Conservation (phyloP, 2,113 vertebrate species). For the Oenanthe oenanthe region DNA sequence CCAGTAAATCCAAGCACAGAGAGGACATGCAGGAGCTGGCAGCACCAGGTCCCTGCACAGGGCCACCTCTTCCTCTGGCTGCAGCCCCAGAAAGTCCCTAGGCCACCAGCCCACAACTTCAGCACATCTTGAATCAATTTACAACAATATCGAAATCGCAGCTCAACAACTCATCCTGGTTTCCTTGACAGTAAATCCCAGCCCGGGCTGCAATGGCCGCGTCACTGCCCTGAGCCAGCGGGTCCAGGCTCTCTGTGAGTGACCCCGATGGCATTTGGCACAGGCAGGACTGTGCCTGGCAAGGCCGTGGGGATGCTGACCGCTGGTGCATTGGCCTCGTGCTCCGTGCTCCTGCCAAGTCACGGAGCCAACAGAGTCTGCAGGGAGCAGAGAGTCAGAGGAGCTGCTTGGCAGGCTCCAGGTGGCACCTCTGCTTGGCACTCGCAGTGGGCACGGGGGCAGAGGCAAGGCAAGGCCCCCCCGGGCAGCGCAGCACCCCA, state of each 20-base stretch:
- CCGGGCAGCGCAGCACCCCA: not conserved
- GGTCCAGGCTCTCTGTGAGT: not conserved
- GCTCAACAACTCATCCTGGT: not conserved
- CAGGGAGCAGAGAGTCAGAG: constrained; percentile 9
- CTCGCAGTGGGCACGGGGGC: fast-evolving
- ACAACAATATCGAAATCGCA: constrained; percentile 28
- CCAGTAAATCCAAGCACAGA: not conserved
- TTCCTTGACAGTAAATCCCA: constrained; percentile 69
- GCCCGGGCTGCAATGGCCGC: not conserved
- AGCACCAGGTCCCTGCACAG: fast-evolving
- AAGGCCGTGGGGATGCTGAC: not conserved
- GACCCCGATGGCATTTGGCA: not conserved
- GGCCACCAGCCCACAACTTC: not conserved
- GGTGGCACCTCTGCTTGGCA: not conserved
- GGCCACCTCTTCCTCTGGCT: not conserved
- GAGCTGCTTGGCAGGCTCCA: not conserved
- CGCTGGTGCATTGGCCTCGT: not conserved
- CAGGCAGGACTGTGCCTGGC: not conserved
- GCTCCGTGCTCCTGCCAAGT: not conserved
- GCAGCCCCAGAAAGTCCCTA: not conserved
- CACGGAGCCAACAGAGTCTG: not conserved
- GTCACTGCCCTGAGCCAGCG: not conserved
- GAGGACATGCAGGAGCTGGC: not conserved
- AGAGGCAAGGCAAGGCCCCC: not conserved
- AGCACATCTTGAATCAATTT: constrained; percentile 60